Evolutionary conservation across 2,888 invertebrate genomes (phyloP).

Genomic region (Agrotis ipsilon): DNA sequence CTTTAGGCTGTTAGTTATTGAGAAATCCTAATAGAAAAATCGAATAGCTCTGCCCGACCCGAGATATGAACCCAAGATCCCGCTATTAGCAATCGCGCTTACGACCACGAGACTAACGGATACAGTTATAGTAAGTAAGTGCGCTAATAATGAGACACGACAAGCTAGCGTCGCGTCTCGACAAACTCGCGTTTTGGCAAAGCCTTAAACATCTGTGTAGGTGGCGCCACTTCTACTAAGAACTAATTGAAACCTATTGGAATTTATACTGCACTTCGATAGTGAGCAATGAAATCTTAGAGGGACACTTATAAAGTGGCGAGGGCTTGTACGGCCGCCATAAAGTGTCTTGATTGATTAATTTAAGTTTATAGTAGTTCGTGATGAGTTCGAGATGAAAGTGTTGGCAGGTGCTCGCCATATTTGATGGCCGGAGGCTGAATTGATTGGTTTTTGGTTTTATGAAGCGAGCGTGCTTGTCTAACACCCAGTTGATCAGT

Average conservation of each 20-base stretch:
- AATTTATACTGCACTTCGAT: conserved; percentile 62
- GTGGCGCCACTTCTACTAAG: background rate
- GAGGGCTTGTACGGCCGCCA: conserved; percentile 51
- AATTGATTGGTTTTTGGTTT: conserved; percentile 38
- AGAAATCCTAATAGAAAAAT: no score
- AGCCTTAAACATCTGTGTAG: conserved; percentile 9
- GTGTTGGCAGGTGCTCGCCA: conserved; percentile 60
- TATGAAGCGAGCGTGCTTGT: conserved; percentile 21
- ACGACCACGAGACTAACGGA: no score
- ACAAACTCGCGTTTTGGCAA: no score
- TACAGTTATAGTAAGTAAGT: no score
- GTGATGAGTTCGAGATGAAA: conserved; percentile 64
- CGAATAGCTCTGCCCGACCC: no score
- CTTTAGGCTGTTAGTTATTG: no score
- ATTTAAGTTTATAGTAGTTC: conserved; percentile 66
- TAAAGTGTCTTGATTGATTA: conserved; percentile 65
- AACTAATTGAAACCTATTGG: conserved; percentile 56
- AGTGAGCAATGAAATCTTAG: conserved; percentile 64
- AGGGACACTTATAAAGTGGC: conserved; percentile 59
- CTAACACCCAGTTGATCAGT: background rate
- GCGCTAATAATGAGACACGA: no score
- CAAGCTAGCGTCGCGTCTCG: no score
- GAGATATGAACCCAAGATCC: no score
- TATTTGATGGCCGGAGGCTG: conserved; percentile 25
- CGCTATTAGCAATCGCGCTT: no score